Evolutionary conservation across 2,888 invertebrate genomes (phyloP).

Genomic region (Protula sp.): DNA sequence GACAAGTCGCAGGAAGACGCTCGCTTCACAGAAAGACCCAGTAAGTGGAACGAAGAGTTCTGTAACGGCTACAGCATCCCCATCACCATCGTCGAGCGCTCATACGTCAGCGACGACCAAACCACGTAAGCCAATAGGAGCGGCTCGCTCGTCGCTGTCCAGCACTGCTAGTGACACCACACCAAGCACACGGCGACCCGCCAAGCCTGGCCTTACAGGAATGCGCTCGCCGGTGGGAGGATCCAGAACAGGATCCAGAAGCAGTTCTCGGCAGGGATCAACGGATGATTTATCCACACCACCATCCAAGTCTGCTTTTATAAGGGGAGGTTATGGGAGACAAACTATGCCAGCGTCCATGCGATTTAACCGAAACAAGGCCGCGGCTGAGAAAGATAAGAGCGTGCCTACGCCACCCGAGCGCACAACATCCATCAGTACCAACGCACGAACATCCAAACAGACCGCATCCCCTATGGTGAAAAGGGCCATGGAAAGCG

Average conservation of each 20-base stretch:
- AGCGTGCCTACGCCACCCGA: constrained; percentile 20
- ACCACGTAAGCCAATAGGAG: constrained; percentile 12
- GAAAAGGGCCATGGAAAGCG: neutral
- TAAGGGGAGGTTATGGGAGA: constrained; percentile 16
- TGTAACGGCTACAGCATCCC: neutral
- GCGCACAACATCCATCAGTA: constrained; percentile 24
- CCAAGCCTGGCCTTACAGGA: neutral
- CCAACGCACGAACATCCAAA: neutral
- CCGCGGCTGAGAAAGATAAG: constrained; percentile 13
- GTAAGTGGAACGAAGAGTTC: neutral
- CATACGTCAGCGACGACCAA: constrained; percentile 13
- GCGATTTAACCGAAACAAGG: constrained; percentile 14
- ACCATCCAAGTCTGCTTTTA: constrained; percentile 12
- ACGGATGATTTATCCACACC: neutral
- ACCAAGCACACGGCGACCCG: neutral
- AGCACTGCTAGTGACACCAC: constrained; percentile 13
- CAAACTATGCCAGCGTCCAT: constrained; percentile 26
- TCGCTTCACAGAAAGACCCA: neutral
- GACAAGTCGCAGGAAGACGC: neutral
- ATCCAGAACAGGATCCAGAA: neutral
- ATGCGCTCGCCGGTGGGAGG: neutral
- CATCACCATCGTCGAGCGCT: too few species aligned
- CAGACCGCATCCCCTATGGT: neutral
- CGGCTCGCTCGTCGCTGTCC: too few species aligned
- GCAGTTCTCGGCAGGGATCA: neutral